A percentile compares a stretch with the other conserved stretches of the same genome.
These are phyloP conservation scores for Oriolus oriolus DNA, from an alignment of 2,113 vertebrate species.

Conservation along the genomic window DNA sequence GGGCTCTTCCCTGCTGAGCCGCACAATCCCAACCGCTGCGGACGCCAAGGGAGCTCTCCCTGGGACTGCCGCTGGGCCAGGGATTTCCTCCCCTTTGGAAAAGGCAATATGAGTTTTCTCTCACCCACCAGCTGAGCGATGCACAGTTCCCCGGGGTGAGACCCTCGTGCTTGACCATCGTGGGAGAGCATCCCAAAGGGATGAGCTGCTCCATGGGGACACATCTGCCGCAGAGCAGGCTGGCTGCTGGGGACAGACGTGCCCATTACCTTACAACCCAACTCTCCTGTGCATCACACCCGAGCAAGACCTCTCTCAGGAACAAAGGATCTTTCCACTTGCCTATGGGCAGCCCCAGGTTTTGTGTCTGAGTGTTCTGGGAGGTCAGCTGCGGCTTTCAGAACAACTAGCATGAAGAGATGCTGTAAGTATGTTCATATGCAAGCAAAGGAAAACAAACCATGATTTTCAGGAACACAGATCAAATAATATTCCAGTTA, in stretches of 20 bases:
- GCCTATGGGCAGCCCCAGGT: background rate
- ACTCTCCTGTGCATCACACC: background rate
- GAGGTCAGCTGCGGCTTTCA: background rate
- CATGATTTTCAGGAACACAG: slow-evolving; percentile 55
- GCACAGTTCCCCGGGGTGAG: background rate
- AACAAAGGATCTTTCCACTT: slow-evolving; percentile 19
- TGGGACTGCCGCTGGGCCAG: background rate
- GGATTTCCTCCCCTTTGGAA: background rate
- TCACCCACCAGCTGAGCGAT: background rate
- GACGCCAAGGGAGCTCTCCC: rapidly evolving
- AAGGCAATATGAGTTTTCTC: background rate
- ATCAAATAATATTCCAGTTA: slow-evolving; percentile 61
- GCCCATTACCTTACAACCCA: background rate
- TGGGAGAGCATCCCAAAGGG: background rate
- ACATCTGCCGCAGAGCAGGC: rapidly evolving
- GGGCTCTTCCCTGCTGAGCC: background rate
- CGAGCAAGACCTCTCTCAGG: background rate
- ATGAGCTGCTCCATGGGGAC: background rate
- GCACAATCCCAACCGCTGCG: rapidly evolving
- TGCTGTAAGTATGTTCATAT: background rate
- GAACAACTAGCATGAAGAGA: background rate
- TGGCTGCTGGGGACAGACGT: rapidly evolving
- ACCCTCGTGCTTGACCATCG: rapidly evolving
- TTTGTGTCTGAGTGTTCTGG: background rate
- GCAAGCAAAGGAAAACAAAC: slow-evolving; percentile 37